phyloP scores from a whole-genome alignment of 1,140 invertebrate genomes.

The Drosophila bocqueti region DNA sequence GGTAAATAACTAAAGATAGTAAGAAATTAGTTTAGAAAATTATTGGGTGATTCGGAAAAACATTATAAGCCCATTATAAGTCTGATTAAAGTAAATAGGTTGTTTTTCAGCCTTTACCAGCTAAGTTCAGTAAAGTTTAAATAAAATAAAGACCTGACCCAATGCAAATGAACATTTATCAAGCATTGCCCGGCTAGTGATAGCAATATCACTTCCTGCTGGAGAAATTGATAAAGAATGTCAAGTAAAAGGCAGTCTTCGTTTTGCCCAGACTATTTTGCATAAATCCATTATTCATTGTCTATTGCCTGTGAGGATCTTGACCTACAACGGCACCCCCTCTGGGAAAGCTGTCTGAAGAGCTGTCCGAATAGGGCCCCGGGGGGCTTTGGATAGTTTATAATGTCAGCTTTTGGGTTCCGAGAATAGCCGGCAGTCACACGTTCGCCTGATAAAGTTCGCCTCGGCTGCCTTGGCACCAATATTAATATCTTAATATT shows the following conservation, averaged over 20 bases:
- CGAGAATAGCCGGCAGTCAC: slow-evolving; percentile 44
- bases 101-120: too few species aligned
- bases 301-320: slow-evolving; percentile 7
- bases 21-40: too few species aligned
- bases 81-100: too few species aligned
- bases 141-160: background rate
- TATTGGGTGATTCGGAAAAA: too few species aligned
- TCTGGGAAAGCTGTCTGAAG: background rate
- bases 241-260: background rate
- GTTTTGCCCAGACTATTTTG: background rate
- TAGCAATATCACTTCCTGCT: background rate
- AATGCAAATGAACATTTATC: background rate
- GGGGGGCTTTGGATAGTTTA: slow-evolving; percentile 30
- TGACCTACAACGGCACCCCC: slow-evolving; percentile 25
- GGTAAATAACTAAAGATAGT: too few species aligned
- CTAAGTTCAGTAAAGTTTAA: background rate
- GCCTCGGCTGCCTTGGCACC: slow-evolving; percentile 25
- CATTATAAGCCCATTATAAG: too few species aligned
- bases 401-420: slow-evolving; percentile 15
- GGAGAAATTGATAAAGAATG: slow-evolving; percentile 7
- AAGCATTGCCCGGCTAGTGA: background rate
- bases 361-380: background rate
- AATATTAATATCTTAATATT: slow-evolving; percentile 2
- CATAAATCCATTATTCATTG: slow-evolving; percentile 11
- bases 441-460: slow-evolving; percentile 42